These are phyloP conservation scores for Drosophila asahinai DNA, from an alignment of 1,140 invertebrate species.

Conservation along the genomic window DNA sequence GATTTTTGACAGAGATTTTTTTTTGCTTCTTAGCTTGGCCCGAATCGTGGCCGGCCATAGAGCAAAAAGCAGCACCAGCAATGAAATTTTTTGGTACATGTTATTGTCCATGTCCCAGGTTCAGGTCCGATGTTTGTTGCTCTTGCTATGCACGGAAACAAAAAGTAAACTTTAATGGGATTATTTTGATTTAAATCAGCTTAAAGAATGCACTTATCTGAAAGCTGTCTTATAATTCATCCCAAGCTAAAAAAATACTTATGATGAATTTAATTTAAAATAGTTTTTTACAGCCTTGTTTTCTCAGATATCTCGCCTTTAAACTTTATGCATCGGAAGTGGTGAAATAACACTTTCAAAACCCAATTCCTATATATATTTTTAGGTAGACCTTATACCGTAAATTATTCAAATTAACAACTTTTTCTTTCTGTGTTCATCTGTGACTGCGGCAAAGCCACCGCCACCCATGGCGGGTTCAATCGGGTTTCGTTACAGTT, in stretches of 20 bases:
- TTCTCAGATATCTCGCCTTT: no score
- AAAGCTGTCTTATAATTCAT: not conserved
- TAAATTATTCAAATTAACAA: not conserved
- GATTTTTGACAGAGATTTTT: conserved; percentile 77
- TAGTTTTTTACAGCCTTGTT: no score
- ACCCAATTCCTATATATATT: no score
- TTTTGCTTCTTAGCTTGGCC: conserved; percentile 45
- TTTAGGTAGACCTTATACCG: not conserved
- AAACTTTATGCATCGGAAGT: no score
- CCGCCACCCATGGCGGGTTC: conserved; percentile 81
- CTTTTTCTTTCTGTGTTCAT: not conserved
- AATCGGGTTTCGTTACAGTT: conserved; percentile 83
- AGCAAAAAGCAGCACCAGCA: conserved; percentile 68
- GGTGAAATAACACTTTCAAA: no score
- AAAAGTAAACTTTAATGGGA: not conserved
- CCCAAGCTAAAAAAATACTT: not conserved
- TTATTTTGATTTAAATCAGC: not conserved
- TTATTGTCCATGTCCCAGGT: conserved; percentile 78
- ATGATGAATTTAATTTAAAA: no score
- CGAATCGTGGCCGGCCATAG: conserved; percentile 57
- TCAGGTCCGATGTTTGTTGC: conserved; percentile 58
- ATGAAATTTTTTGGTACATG: conserved; percentile 81
- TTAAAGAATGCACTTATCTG: no score
- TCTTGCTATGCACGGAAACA: conserved; percentile 20
- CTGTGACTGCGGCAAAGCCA: conserved; percentile 40